Conservation (phyloP, 2,888 invertebrate species). For the Rhorus exstirpatorius region DNA sequence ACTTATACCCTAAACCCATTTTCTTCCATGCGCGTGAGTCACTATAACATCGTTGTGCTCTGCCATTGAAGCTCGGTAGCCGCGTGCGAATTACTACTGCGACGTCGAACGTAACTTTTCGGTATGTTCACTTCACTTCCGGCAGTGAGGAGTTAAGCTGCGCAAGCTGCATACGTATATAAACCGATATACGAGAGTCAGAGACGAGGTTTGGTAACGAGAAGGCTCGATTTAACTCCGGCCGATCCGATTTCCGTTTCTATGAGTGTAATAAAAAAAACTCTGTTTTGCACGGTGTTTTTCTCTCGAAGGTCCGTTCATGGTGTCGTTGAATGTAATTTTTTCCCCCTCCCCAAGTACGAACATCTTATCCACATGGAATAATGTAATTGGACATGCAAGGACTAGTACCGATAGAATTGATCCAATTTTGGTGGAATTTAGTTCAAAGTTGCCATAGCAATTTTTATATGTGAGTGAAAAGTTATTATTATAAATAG, state of each 20-base stretch:
- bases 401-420: not conserved
- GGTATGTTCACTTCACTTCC: constrained; percentile 63
- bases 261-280: constrained; percentile 18
- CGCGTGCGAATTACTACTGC: constrained; percentile 69
- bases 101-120: constrained; percentile 67
- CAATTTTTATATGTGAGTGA: not conserved
- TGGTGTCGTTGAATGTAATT: constrained; percentile 7
- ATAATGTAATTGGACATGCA: not conserved
- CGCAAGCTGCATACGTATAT: constrained; percentile 22
- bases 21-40: constrained; percentile 48
- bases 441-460: not conserved
- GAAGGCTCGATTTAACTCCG: constrained; percentile 59
- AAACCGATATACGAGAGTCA: not conserved
- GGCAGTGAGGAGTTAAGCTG: constrained; percentile 31
- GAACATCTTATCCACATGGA: not conserved
- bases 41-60: constrained; percentile 13
- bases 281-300: constrained; percentile 35
- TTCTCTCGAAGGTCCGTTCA: not conserved
- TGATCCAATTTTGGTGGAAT: not conserved
- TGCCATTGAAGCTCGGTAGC: constrained; percentile 51
- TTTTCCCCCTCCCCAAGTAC: not conserved
- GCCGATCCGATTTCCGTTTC: constrained; percentile 58
- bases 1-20: constrained; percentile 62
- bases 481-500: not conserved
- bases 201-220: constrained; percentile 10